Conservation (phyloP, 2,888 invertebrate species). For the Deilephila porcellus region DNA sequence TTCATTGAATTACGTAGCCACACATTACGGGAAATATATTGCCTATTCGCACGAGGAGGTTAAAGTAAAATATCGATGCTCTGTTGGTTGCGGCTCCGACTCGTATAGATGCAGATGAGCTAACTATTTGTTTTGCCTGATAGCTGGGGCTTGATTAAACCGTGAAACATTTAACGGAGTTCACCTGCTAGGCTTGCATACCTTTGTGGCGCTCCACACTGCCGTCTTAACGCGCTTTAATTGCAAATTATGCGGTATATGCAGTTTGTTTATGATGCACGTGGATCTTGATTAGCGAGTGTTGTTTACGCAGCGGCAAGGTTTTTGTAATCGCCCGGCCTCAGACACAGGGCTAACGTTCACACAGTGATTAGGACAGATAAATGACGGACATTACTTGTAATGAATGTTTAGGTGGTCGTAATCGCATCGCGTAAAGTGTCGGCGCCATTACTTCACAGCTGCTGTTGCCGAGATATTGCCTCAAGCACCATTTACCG, state of each 20-base stretch:
- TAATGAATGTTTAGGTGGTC: slow-evolving; percentile 85
- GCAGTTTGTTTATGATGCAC: slow-evolving; percentile 4
- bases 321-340: slow-evolving; percentile 56
- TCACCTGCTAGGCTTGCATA: slow-evolving; percentile 62
- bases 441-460: slow-evolving; percentile 82
- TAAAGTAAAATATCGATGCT: slow-evolving; percentile 73
- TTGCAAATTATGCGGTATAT: slow-evolving; percentile 13
- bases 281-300: neutral
- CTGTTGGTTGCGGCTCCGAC: slow-evolving; percentile 71
- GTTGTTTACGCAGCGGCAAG: slow-evolving; percentile 9
- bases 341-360: slow-evolving; percentile 58
- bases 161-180: slow-evolving; percentile 79
- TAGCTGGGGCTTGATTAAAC: slow-evolving; percentile 82
- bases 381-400: slow-evolving; percentile 84
- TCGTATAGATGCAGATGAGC: slow-evolving; percentile 85
- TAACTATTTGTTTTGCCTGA: slow-evolving; percentile 83
- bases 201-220: slow-evolving; percentile 37
- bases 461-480: slow-evolving; percentile 83
- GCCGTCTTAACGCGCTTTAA: slow-evolving; percentile 8
- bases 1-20: slow-evolving; percentile 44
- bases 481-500: slow-evolving; percentile 76
- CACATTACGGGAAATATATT: slow-evolving; percentile 41
- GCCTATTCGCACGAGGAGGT: slow-evolving; percentile 51
- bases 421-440: slow-evolving; percentile 84
- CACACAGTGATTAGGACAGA: slow-evolving; percentile 82